Base-by-base conservation (phyloP, 2,797 vertebrate species). In the Ispidina picta region DNA sequence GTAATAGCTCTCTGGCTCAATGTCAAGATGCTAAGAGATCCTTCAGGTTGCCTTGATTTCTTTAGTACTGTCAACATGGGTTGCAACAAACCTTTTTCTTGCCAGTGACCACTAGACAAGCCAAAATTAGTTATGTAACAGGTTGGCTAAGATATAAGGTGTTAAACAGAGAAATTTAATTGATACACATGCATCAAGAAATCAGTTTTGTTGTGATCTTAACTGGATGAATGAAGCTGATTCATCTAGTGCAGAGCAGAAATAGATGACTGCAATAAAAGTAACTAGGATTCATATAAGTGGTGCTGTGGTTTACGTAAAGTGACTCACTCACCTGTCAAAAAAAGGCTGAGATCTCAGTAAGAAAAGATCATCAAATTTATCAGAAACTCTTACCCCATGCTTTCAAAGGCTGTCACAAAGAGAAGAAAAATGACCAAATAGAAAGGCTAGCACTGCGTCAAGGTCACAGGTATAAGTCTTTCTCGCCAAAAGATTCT, bases 381-480 rank as follows among this genome's bases (percentile, higher is more conserved):
- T 12, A 14, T 81, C 7, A 72, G 59, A 81, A 39, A 15, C 39
- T 78, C 69, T 88, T 76, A 29, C 13, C 17, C 20, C 2, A 1
- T 7, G 35, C 37, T 88, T 95, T 91, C n/a, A 78, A 81, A 91
- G 60, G 73, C 28, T 83, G 60, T 66, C 60, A 73, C 33, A 68
- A 73, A 89, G n/a, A 68, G 35, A 52, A 83, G 31, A 72, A 69
- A 93, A 91, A 74, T 28, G 23, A 93, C 60, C 22, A 87, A 78
- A 76, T 29, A 83, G 33, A 83, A 90, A 80, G 79, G 28, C 16
- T 58, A 70, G 15, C 39, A 41, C 19, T 79, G 29, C 29, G 81
- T 73, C 76, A 92, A 92, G 89, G 91, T 91, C 87, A 88, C 52
- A 68, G 16, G 33, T 66, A n/a, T 58, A 73, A 90, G 28, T 56